Conservation (phyloP, 2,113 vertebrate genomes). For the human region DNA sequence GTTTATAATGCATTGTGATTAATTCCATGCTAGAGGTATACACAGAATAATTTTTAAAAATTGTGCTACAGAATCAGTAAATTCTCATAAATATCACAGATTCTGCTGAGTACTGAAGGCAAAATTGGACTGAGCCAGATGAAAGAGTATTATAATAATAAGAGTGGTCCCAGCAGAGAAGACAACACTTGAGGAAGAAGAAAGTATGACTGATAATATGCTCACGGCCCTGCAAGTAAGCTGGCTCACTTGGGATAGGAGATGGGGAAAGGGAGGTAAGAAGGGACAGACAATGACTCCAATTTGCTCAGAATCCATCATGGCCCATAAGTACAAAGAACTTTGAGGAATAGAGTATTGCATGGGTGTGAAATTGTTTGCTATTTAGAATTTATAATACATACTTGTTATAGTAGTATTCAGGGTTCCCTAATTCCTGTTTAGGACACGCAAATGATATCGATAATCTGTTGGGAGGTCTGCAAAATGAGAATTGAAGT, state of each 20-base stretch:
- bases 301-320: neutral
- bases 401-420: neutral
- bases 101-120: neutral
- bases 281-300: neutral
- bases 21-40: neutral
- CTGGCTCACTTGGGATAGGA: neutral
- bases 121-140: neutral
- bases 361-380: neutral
- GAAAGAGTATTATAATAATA: neutral
- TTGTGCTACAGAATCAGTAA: neutral
- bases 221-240: neutral
- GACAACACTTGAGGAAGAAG: neutral
- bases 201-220: neutral
- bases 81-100: neutral
- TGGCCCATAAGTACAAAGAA: neutral
- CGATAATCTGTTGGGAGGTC: neutral
- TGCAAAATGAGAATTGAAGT: neutral
- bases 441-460: neutral
- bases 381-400: neutral
- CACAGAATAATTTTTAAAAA: neutral
- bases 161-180: neutral
- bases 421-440: neutral
- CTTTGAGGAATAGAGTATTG: neutral
- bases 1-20: neutral
- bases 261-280: neutral